Evolutionary conservation across 2,888 invertebrate genomes (phyloP).

Genomic region (Coenonympha arcania): DNA sequence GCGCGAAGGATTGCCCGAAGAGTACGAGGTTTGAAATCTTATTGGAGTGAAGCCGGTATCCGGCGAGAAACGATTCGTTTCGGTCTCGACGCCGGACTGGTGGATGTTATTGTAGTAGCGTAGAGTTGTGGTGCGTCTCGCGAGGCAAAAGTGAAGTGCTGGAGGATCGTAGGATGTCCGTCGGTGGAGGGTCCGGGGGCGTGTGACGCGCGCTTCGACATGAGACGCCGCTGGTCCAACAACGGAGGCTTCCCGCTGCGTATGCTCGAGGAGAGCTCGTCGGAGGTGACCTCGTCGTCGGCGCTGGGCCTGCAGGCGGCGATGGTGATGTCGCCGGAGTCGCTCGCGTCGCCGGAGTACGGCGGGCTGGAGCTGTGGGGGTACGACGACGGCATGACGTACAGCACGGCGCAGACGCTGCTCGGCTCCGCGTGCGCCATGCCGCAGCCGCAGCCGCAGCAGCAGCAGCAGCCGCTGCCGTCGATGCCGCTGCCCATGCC

Average conservation of each 20-base stretch:
- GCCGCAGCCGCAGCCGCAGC: slow-evolving; percentile 64
- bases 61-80: slow-evolving; percentile 56
- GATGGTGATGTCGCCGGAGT: slow-evolving; percentile 84
- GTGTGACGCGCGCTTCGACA: slow-evolving; percentile 71
- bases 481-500: slow-evolving; percentile 69
- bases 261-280: slow-evolving; percentile 81
- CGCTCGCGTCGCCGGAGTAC: slow-evolving; percentile 83
- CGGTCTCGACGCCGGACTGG: slow-evolving; percentile 53
- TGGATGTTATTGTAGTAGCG: slow-evolving; percentile 57
- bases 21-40: slow-evolving; percentile 33
- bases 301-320: slow-evolving; percentile 80
- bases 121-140: slow-evolving; percentile 66
- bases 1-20: slow-evolving; percentile 42
- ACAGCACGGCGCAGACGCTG: slow-evolving; percentile 62
- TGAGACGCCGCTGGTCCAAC: slow-evolving; percentile 86
- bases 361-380: slow-evolving; percentile 89
- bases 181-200: slow-evolving; percentile 57
- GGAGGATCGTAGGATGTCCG: slow-evolving; percentile 65
- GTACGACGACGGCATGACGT: slow-evolving; percentile 72
- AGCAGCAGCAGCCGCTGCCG: slow-evolving; percentile 70
- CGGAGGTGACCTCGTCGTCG: slow-evolving; percentile 85
- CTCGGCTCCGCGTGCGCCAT: slow-evolving; percentile 66
- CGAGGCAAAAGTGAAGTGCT: slow-evolving; percentile 69
- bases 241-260: slow-evolving; percentile 80
- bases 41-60: slow-evolving; percentile 44